Conservation (phyloP, 2,888 invertebrate genomes). For the Chironomus tentans region DNA sequence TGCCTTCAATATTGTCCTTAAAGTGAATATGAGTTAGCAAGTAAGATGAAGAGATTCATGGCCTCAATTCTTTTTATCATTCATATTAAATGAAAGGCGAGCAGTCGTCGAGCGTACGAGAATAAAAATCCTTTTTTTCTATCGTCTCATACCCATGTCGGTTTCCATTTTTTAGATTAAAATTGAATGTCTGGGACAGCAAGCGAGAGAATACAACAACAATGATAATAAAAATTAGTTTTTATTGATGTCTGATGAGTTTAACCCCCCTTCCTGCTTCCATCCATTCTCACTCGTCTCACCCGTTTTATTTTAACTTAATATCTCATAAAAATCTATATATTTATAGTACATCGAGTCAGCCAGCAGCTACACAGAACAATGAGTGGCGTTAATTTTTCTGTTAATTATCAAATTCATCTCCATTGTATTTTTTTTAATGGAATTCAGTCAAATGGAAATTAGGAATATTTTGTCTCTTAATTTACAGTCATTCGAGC, state of each 20-base stretch:
- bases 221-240: slow-evolving; percentile 21
- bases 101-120: too few species aligned
- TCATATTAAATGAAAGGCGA: too few species aligned
- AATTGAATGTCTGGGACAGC: background rate
- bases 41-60: too few species aligned
- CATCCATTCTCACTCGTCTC: background rate
- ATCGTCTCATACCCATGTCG: background rate
- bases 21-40: too few species aligned
- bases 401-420: slow-evolving; percentile 26
- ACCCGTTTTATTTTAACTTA: background rate
- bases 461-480: background rate
- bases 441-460: background rate
- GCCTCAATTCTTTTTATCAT: too few species aligned
- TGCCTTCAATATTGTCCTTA: background rate
- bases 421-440: background rate
- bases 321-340: slow-evolving; percentile 16
- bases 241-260: slow-evolving; percentile 16
- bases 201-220: background rate
- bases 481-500: too few species aligned
- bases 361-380: background rate
- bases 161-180: background rate
- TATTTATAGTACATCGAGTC: too few species aligned
- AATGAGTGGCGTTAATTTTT: slow-evolving; percentile 26
- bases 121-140: background rate
- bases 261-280: background rate